phyloP scores from a whole-genome alignment of 2,888 invertebrate species.

The Onchidella celtica region DNA sequence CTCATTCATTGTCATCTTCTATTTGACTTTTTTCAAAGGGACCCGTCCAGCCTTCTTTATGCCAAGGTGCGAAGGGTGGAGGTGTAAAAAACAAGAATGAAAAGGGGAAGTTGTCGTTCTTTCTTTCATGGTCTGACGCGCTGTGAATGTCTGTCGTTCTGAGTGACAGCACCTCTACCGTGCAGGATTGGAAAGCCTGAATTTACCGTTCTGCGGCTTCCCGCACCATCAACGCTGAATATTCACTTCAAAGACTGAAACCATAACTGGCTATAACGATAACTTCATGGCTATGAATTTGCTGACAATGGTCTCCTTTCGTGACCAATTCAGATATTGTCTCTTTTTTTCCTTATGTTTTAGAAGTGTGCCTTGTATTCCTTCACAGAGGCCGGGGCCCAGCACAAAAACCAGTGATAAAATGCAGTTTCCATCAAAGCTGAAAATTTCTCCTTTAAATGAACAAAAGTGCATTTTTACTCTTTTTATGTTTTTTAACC shows the following conservation, averaged over 20 bases:
- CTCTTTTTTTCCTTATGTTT: no score
- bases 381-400: no score
- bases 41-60: slow-evolving; percentile 24
- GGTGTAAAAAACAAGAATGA: slow-evolving; percentile 36
- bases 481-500: no score
- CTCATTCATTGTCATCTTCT: slow-evolving; percentile 31
- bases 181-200: neutral
- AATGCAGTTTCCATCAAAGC: no score
- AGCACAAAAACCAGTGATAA: no score
- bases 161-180: slow-evolving; percentile 4
- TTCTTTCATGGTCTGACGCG: slow-evolving; percentile 6
- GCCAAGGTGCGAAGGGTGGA: slow-evolving; percentile 35
- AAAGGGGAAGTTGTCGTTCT: slow-evolving; percentile 41
- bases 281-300: no score
- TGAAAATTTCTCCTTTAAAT: no score
- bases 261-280: no score
- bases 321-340: no score
- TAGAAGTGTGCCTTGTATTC: no score
- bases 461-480: no score
- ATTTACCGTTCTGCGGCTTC: neutral
- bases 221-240: neutral
- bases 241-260: slow-evolving; percentile 7
- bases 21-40: slow-evolving; percentile 41
- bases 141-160: slow-evolving; percentile 8
- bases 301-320: no score